These are phyloP conservation scores for Larimichthys crocea DNA, from an alignment of 2,113 vertebrate species.

Conservation along the genomic window DNA sequence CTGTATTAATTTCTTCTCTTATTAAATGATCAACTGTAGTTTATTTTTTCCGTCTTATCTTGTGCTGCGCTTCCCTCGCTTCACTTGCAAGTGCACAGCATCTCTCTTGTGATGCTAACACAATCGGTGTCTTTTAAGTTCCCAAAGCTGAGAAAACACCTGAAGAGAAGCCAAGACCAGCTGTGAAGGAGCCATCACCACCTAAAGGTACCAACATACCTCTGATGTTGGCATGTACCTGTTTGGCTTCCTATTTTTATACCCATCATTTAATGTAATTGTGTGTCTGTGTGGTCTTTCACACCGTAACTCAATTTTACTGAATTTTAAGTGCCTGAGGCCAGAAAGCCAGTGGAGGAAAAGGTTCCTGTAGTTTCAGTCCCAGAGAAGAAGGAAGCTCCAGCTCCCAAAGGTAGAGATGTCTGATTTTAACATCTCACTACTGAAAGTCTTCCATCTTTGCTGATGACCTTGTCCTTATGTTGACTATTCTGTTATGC, in stretches of 20 bases:
- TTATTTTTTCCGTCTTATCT: background rate
- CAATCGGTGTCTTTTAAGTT: slow-evolving; percentile 72
- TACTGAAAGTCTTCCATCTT: slow-evolving; percentile 10
- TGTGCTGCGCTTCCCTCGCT: slow-evolving; percentile 30
- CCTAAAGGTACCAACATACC: slow-evolving; percentile 75
- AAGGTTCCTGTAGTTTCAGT: slow-evolving; percentile 78
- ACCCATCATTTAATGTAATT: background rate
- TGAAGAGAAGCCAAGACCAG: slow-evolving; percentile 58
- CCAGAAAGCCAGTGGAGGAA: slow-evolving; percentile 82
- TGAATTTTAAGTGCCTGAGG: slow-evolving; percentile 70
- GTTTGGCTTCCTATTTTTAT: background rate
- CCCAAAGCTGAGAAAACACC: slow-evolving; percentile 62
- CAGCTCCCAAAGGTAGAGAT: slow-evolving; percentile 86
- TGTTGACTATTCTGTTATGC: background rate
- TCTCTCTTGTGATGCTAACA: slow-evolving; percentile 52
- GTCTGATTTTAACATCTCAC: background rate
- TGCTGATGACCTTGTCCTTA: background rate
- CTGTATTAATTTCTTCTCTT: background rate
- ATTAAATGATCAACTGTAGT: background rate
- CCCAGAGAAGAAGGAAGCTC: slow-evolving; percentile 85
- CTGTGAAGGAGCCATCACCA: slow-evolving; percentile 55
- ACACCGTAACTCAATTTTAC: slow-evolving; percentile 24
- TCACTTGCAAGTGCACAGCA: slow-evolving; percentile 4
- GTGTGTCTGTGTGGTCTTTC: background rate
- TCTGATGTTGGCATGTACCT: slow-evolving; percentile 10